Percentiles rank a stretch among this genome's conserved stretches.
Evolutionary conservation across 64 coral and sea anemone species (phyloP).

Genomic region (Montipora efflorescens): DNA sequence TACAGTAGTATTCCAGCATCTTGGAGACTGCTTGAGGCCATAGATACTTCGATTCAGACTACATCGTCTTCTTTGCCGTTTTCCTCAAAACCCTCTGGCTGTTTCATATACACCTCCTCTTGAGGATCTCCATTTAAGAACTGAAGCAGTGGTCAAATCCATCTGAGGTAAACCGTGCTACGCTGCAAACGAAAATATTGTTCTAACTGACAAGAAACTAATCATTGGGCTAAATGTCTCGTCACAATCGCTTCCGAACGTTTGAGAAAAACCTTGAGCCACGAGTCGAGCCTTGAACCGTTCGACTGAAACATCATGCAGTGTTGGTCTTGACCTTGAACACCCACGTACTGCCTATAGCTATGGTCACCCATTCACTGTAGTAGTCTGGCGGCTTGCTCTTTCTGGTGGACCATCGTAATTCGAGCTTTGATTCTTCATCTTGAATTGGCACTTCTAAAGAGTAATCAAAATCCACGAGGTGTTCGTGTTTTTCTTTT

Average conservation of each 20-base stretch:
- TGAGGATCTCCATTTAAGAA: slow-evolving; percentile 71
- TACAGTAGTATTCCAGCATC: slow-evolving; percentile 60
- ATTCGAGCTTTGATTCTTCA: neutral
- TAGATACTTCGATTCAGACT: slow-evolving; percentile 45
- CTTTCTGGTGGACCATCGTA: slow-evolving; percentile 5
- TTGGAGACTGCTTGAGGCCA: slow-evolving; percentile 36
- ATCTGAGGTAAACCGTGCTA: slow-evolving; percentile 59
- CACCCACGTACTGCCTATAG: too few relatives aligned
- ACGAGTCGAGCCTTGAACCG: too few relatives aligned
- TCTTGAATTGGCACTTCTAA: too few relatives aligned
- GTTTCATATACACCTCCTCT: neutral
- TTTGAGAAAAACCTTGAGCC: too few relatives aligned
- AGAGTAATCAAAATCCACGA: too few relatives aligned
- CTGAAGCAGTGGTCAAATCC: slow-evolving; percentile 53
- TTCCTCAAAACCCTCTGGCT: slow-evolving; percentile 30
- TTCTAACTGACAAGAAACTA: too few relatives aligned
- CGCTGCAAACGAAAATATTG: neutral
- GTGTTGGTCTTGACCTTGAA: too few relatives aligned
- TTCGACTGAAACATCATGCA: too few relatives aligned
- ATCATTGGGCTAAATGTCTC: too few relatives aligned
- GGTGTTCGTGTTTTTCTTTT: too few relatives aligned
- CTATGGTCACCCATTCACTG: slow-evolving; percentile 9
- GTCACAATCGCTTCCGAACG: too few relatives aligned
- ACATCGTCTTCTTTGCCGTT: slow-evolving; percentile 26
- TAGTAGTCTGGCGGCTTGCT: slow-evolving; percentile 31